Base-by-base conservation (phyloP, 2,797 vertebrate species). In the Chromis chromis region DNA sequence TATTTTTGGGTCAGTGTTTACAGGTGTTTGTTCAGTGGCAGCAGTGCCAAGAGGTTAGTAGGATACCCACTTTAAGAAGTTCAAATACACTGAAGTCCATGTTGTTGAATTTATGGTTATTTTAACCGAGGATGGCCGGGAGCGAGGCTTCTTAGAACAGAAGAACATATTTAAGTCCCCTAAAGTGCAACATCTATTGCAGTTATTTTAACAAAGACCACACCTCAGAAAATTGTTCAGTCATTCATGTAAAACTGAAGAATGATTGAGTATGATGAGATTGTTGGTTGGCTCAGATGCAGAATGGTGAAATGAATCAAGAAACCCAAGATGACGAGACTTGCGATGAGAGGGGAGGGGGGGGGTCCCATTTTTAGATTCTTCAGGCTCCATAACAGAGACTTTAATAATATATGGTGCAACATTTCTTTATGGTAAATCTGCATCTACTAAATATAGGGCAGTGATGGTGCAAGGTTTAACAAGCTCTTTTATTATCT, bases 1-100 rank as follows among this genome's bases (percentile, higher is more conserved):
- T 93, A 89, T 93, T 92, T 94, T 81, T 84, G 81, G 90, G 70
- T 86, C 56, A n/a, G 80, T 83, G 84, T 93, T 91, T 92, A 89
- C 86, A 91, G 84, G 86, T 90, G 81, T 91, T 90, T 90, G 65
- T 82, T 80, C 70, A 89, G 80, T 44, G 71, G 81, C 62, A 72
- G 81, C 69, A 42, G 78, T 84, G 86, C 87, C 91, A 86, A 85
- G 79, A 91, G 85, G 89, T 89, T 90, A 88, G 90, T 91, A 85
- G 78, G 87, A 83, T 83, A 72, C 78, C 76, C 78, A 85, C 93
- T 88, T 92, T 90, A 90, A 90, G 88, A 90, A 82, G 83, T 89
- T 89, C 78, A 91, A 88, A 91, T 86, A 87, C 79, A 77, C 76
- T 74, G 16, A 84, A 72, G 86, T 65, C 84, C 70, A 59, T 80